Base-by-base conservation (phyloP, 1,140 invertebrate species). In the Cotesia chilonis region DNA sequence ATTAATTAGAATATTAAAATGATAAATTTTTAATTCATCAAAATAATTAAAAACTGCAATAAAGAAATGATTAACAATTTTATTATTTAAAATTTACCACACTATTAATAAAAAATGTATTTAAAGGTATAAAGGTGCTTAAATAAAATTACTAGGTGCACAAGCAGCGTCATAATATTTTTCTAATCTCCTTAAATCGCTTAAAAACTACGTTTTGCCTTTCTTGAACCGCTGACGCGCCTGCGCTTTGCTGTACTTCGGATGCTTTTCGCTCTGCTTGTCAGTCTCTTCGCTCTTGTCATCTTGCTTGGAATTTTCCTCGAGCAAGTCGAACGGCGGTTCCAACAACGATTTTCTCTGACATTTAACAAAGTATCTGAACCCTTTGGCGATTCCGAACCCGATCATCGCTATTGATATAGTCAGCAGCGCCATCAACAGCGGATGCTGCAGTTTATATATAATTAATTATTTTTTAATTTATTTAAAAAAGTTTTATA, bases 151-250 rank as follows among this genome's bases (percentile, higher is more conserved):
- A 28, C 28, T 28, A 28, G 28, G 28, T 28, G 28, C 28, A 28
- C 28, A 28, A 28, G 28, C 28, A 28, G 28, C 28, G 1, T 28
- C 28, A 28, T 28, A 28, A 28, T 28, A 28, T 28, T 28, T 28
- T 28, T 28, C 28, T 28, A 28, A 28, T 28, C 1, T 28, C 28
- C 28, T 28, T 28, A 28, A 28, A 28, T 3, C 28, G 28, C 28
- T 1, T 28, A 28, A 28, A 47, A 47, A 47, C 74, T 84, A 88
- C 74, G 81, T 83, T 85, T 91, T 92, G 71, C 91, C 91, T 83
- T 92, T 92, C 77, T 90, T 90, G 81, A 91, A 92, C 80, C 92
- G 86, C 72, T 92, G 89, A 72, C 91, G 85, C 4, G 91, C 91
- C 83, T 92, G 91, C 7, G 91, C 91, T 87, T 92, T 92, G 67